Evolutionary conservation across 2,888 invertebrate species (phyloP), one percentile per base, ranked within the genome.

Genomic region (Geophilus truncorum): DNA sequence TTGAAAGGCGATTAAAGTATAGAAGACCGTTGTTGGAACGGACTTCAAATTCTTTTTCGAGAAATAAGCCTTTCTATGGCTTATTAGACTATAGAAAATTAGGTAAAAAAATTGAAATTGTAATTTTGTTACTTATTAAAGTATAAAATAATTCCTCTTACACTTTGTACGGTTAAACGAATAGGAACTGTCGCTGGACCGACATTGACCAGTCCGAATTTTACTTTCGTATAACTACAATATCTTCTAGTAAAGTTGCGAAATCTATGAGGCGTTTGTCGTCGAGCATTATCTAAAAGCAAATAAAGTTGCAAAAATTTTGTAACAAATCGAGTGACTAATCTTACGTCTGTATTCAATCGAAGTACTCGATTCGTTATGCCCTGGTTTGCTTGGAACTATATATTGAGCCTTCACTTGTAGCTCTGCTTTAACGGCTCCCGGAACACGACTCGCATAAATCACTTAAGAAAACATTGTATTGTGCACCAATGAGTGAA

Each of bases 31-130:
- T 10, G 57, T n/a, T n/a, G 79, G 34, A 10, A 5, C 25, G n/a
- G 3, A 25, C 40, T 51, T 57, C 15, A 62, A 18, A 62, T 79
- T 79, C 18, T 79, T 79, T 30, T 79, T 79, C 15, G 79, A 57
- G 21, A 79, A 79, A 18, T 62, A 79, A 79, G 7, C 79, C 40
- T 30, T 79, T 62, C 79, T 70, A 79, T 23, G 79, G 32, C n/a
- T 70, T 70, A 28, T 28, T 28, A 28, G 70, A 15, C 70, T 70
- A 70, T n/a, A n/a, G n/a, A n/a, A n/a, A n/a, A n/a, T n/a, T n/a
- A n/a, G n/a, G n/a, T n/a, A n/a, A n/a, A n/a, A n/a, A 32, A 32
- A 32, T 6, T 6, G 9, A 4, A 32, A 32, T 32, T 32, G 9
- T 4, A n/a, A n/a, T n/a, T n/a, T n/a, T n/a, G n/a, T n/a, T n/a